Evolutionary conservation across 2,888 invertebrate species (phyloP), one percentile per base, ranked within the genome.

Genomic region (Diachrysia chrysitis): DNA sequence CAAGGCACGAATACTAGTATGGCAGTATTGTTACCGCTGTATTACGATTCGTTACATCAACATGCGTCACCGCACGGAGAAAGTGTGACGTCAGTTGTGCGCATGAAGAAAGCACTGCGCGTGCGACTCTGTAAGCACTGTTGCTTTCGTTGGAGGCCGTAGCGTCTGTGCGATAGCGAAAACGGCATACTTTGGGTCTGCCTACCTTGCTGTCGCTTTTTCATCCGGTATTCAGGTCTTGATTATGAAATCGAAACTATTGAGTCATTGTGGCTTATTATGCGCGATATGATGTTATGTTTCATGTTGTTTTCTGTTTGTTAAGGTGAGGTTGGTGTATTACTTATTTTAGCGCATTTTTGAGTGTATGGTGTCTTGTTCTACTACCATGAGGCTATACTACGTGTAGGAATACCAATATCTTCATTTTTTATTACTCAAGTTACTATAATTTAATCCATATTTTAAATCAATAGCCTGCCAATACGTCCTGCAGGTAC

Each of bases 71-170:
- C 87, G 89, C 76, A 80, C 83, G 84, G 92, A 89, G 95, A 95
- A 94, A 95, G 95, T 92, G 82, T 94, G 93, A 94, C 93, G 95
- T 93, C 91, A 89, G 70, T 76, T 83, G 85, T 83, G 90, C 90
- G 90, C 92, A 90, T 89, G 89, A 94, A 94, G 94, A 95, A 94
- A 94, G 95, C 91, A 93, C 84, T 93, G 94, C 93, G 93, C 92
- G 88, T 89, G 93, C 93, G 93, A 85, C 89, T 88, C 84, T 69
- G 85, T 84, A 78, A 83, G 75, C 85, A 91, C 92, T 95, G 86
- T 95, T 94, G 90, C 90, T 94, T 95, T 95, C 93, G 89, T 87
- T 82, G 83, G 93, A 90, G 95, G 95, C 87, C 94, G 89, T 83
- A 75, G 79, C 87, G 92, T 94, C 93, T 94, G 92, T 85, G 73